Evolutionary conservation across 2,113 vertebrate genomes (phyloP).

Genomic region (Corydoras maculifer): DNA sequence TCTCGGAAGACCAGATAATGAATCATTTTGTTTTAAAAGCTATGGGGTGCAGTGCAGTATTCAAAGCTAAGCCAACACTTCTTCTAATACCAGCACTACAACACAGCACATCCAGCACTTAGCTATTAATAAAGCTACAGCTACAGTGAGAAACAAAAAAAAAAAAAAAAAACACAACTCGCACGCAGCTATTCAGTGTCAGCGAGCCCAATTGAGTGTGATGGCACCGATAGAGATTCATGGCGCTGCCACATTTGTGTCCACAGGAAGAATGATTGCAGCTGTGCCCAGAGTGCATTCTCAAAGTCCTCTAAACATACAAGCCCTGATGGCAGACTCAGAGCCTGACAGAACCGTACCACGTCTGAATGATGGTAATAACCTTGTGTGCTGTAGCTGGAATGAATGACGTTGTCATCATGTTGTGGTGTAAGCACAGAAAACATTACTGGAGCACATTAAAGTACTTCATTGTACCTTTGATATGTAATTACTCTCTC

Average conservation of each 20-base stretch:
- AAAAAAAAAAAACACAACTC: conserved; percentile 35
- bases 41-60: conserved; percentile 57
- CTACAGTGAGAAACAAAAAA: conserved; percentile 38
- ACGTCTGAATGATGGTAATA: conserved; percentile 63
- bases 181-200: conserved; percentile 49
- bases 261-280: conserved; percentile 39
- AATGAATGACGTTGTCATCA: too few relatives aligned
- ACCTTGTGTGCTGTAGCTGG: conserved; percentile 49
- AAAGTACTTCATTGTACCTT: too few relatives aligned
- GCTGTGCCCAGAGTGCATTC: conserved; percentile 34
- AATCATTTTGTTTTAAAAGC: conserved; percentile 43
- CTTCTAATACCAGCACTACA: conserved; percentile 31
- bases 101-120: conserved; percentile 36
- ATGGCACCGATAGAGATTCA: conserved; percentile 44
- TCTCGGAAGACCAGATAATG: too few relatives aligned
- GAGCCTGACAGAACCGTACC: conserved; percentile 55
- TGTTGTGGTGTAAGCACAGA: too few relatives aligned
- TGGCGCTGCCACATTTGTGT: conserved; percentile 27
- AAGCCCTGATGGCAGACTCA: conserved; percentile 60
- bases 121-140: too few relatives aligned
- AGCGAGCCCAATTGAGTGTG: conserved; percentile 52
- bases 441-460: too few relatives aligned
- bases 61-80: conserved; percentile 55
- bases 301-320: conserved; percentile 37
- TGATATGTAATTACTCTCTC: too few relatives aligned